A percentile compares a stretch with the other conserved stretches of the same genome.
phyloP scores from a whole-genome alignment of 1,140 invertebrate genomes.

The Trichonephila inaurata region DNA sequence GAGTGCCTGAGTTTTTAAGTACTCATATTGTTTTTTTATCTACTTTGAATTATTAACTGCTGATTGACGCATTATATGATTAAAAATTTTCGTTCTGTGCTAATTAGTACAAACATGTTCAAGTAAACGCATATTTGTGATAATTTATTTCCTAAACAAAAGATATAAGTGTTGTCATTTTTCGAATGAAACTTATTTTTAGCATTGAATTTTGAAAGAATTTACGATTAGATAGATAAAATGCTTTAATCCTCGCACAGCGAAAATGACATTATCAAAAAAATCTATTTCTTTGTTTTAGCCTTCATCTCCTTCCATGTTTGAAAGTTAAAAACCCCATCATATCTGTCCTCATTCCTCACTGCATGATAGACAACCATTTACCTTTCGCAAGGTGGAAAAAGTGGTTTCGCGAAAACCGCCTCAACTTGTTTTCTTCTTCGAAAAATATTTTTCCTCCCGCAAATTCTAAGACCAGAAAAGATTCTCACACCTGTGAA shows the following conservation, averaged over 20 bases:
- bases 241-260: not conserved
- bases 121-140: too few relatives aligned
- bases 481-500: constrained; percentile 17
- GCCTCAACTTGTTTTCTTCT: constrained; percentile 29
- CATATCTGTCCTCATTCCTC: constrained; percentile 3
- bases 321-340: not conserved
- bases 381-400: not conserved
- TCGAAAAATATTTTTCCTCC: not conserved
- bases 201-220: too few relatives aligned
- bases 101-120: too few relatives aligned
- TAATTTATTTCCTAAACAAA: too few relatives aligned
- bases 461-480: not conserved
- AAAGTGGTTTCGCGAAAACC: constrained; percentile 14
- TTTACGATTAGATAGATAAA: not conserved
- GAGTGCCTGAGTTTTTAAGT: too few relatives aligned
- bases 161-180: too few relatives aligned
- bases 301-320: not conserved
- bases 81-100: too few relatives aligned
- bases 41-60: too few relatives aligned
- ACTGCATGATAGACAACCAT: not conserved
- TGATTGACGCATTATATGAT: too few relatives aligned
- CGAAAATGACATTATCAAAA: not conserved
- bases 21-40: too few relatives aligned
- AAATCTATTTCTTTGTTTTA: not conserved
- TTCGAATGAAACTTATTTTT: too few relatives aligned